Base-by-base conservation (phyloP, 2,113 vertebrate species). In the Procavia capensis region DNA sequence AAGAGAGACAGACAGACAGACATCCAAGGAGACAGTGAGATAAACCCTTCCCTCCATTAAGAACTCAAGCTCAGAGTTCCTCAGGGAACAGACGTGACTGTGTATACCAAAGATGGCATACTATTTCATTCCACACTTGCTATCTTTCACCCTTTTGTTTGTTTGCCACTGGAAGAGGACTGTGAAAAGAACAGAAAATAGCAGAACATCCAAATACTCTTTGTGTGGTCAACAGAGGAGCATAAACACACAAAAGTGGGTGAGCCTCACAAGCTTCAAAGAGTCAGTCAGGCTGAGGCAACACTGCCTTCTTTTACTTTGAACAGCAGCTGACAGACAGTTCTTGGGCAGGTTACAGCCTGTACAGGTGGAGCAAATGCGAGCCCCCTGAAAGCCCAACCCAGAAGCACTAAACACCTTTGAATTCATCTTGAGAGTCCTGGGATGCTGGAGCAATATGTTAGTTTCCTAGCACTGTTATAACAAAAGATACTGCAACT, bases 261-360 rank as follows among this genome's bases (percentile, higher is more conserved):
- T 90, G n/a, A 87, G 75, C 16, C 66, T 16, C 0, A 1, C 3
- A 43, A 7, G 2, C 75, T 57, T 85, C 63, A 9, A 39, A 92
- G 39, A 82, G 1, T 43, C 0, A 0, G 22, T 50, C 7, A 17
- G 63, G 63, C 27, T 39, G 10, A 19, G 36, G 25, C 5, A 25
- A 22, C 13, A 27, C 29, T 54, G 41, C n/a, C 34, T 74, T 14
- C 5, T n/a, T 74, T 74, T 10, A 9, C n/a, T 61, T 39, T n/a
- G 17, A 7, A 50, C 9, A 66, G 79, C 31, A 85, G 25, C 24
- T 63, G 14, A 27, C 24, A 41, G 14, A 27, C 24, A 41, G 24
- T 24, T n/a, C 34, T 17, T 20, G 54, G 63, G 2, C 1, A 63
- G 39, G 41, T 10, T 19, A 84, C 14, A 41, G 27, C 45, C 1